These are phyloP conservation scores for Chloromyia formosa DNA, from an alignment of 2,888 invertebrate genomes.

Conservation along the genomic window DNA sequence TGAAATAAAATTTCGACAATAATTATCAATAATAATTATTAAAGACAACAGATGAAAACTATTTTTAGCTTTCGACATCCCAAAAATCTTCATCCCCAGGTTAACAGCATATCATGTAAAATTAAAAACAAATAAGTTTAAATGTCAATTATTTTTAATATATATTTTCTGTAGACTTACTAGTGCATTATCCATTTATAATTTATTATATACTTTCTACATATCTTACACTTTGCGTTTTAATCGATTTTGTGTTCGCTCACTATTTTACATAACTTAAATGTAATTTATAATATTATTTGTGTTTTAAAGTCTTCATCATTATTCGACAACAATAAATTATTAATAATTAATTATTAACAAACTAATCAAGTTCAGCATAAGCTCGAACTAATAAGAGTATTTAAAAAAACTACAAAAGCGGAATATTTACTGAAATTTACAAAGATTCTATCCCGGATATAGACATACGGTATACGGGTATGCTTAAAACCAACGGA, in stretches of 20 bases:
- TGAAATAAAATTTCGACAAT: no score
- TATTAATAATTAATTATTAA: conserved; percentile 26
- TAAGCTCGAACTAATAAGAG: not conserved
- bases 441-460: conserved; percentile 16
- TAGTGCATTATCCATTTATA: conserved; percentile 15
- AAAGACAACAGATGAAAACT: no score
- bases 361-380: not conserved
- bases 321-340: conserved; percentile 41
- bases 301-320: conserved; percentile 23
- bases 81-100: no score
- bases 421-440: conserved; percentile 33
- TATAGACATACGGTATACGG: not conserved
- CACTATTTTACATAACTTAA: conserved; percentile 37
- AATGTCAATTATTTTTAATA: not conserved
- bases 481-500: not conserved
- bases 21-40: no score
- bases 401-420: not conserved
- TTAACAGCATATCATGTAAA: no score
- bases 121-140: not conserved
- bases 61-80: no score
- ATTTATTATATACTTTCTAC: conserved; percentile 27
- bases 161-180: conserved; percentile 24
- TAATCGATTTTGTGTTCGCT: not conserved
- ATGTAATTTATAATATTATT: conserved; percentile 9
- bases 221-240: conserved; percentile 39